Percentiles rank a stretch among this genome's conserved stretches.
phyloP scores from a whole-genome alignment of 2,888 invertebrate genomes.

The Sympetrum striolatum region DNA sequence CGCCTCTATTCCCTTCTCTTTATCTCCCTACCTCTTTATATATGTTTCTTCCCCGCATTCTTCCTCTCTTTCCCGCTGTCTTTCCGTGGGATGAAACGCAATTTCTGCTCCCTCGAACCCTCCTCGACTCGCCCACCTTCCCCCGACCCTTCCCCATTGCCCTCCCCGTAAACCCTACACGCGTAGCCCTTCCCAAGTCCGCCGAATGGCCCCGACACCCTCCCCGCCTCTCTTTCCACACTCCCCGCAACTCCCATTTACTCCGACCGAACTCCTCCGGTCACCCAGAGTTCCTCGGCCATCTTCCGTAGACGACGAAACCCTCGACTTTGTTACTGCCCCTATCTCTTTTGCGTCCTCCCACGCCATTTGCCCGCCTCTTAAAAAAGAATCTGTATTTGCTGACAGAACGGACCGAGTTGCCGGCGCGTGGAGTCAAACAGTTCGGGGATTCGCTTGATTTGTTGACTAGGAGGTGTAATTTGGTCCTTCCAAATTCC shows the following conservation, averaged over 20 bases:
- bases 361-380: background rate
- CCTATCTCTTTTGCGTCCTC: background rate
- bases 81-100: conserved; percentile 8
- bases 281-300: background rate
- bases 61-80: background rate
- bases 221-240: background rate
- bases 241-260: conserved; percentile 22
- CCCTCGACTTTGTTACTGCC: background rate
- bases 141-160: background rate
- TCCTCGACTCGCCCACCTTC: background rate
- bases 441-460: background rate
- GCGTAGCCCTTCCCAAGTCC: background rate
- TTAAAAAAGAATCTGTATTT: background rate
- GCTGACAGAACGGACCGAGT: background rate
- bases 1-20: background rate
- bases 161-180: background rate
- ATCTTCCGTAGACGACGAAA: background rate
- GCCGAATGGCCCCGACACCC: background rate
- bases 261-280: conserved; percentile 18
- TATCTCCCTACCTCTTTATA: background rate
- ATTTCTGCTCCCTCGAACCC: background rate
- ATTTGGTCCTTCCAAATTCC: background rate
- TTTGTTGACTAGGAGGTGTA: background rate
- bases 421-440: background rate
- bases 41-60: background rate